Conservation (phyloP, 1,140 invertebrate genomes). For the Drosophila kikkawai region DNA sequence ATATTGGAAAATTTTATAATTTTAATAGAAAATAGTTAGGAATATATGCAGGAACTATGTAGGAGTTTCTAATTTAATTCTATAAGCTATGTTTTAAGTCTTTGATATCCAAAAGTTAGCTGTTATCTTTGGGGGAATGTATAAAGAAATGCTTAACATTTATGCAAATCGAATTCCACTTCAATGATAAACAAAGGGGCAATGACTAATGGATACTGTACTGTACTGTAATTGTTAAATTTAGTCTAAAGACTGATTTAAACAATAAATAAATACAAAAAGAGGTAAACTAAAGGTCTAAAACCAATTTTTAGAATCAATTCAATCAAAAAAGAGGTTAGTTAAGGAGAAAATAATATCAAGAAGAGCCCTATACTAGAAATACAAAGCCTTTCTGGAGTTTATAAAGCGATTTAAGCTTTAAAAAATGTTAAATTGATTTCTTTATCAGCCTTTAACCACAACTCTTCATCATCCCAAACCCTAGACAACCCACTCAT, state of each 20-base stretch:
- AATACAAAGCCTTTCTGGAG: no score
- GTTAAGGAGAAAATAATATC: no score
- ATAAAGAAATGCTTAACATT: neutral
- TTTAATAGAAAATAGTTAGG: neutral
- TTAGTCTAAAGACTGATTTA: neutral
- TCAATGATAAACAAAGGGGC: neutral
- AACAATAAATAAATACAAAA: neutral
- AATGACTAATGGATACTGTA: slow-evolving; percentile 2
- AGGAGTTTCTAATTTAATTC: no score
- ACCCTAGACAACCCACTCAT: neutral
- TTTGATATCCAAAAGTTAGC: neutral
- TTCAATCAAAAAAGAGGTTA: no score
- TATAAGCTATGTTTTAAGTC: neutral
- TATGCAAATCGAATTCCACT: slow-evolving; percentile 2
- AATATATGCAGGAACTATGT: neutral
- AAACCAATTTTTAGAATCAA: no score
- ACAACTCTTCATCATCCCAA: neutral
- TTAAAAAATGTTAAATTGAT: neutral
- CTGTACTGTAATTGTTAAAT: no score
- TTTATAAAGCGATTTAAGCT: neutral
- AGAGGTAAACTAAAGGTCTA: no score
- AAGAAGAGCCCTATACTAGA: no score
- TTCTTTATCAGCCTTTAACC: neutral
- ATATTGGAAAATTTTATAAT: no score
- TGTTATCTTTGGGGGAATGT: neutral